Conservation (phyloP, 2,113 vertebrate genomes). For the Sinocyclocheilus rhinocerous region DNA sequence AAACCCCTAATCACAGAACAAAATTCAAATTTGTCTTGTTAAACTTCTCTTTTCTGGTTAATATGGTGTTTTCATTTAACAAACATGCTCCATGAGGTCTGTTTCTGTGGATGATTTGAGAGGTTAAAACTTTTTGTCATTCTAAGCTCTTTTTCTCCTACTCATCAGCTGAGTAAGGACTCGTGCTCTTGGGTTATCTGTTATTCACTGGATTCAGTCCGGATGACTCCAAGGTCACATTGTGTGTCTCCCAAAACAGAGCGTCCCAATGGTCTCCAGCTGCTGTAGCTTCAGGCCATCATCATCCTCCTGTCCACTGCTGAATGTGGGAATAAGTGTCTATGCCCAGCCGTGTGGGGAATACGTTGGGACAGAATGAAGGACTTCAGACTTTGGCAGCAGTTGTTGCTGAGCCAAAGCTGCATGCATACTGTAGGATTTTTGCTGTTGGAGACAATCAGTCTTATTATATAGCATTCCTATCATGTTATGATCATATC, state of each 20-base stretch:
- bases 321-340: not conserved
- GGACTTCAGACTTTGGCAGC: not conserved
- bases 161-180: not conserved
- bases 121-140: constrained; percentile 9
- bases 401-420: too few relatives aligned
- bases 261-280: not conserved
- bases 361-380: not conserved
- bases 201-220: constrained; percentile 4
- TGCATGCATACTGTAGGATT: not conserved
- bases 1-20: not conserved
- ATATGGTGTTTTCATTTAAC: not conserved
- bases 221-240: constrained; percentile 11
- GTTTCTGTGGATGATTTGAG: not conserved
- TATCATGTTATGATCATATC: not conserved
- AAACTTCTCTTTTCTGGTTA: not conserved
- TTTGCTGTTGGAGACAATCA: not conserved
- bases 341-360: not conserved
- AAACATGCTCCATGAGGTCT: not conserved
- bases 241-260: not conserved
- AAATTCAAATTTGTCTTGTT: not conserved
- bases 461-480: not conserved
- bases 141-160: not conserved
- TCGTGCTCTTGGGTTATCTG: not conserved
- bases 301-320: not conserved
- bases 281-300: constrained; percentile 14